Percentiles rank a stretch among this genome's conserved stretches.
Evolutionary conservation across 2,797 vertebrate genomes (phyloP).

Genomic region (Toxotes lorentzi): DNA sequence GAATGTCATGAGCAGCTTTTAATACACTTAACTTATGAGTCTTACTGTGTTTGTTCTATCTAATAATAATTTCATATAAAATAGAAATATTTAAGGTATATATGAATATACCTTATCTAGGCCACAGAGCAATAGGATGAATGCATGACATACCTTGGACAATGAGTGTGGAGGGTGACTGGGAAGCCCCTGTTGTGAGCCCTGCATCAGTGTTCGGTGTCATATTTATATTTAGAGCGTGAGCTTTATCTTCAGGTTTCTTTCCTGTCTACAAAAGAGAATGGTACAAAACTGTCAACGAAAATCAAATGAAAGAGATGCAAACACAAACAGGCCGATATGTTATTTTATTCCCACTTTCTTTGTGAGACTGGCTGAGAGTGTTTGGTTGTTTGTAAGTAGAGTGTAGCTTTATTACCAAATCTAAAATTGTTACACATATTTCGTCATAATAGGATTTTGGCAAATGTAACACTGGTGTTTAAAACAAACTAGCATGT

Average conservation of each 20-base stretch:
- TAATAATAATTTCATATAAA: no score
- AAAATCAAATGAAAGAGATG: not conserved
- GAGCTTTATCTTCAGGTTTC: conserved; percentile 52
- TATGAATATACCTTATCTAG: not conserved
- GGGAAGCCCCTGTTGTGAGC: conserved; percentile 38
- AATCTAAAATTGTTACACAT: not conserved
- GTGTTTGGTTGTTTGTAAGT: not conserved
- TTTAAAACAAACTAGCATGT: conserved; percentile 17
- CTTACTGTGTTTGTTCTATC: not conserved
- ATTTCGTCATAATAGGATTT: not conserved
- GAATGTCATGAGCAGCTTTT: no score
- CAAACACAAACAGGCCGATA: not conserved
- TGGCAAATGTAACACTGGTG: not conserved
- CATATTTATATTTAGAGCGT: conserved; percentile 67
- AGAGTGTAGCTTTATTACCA: not conserved
- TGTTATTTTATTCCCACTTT: not conserved
- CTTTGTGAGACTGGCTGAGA: not conserved
- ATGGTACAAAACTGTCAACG: conserved; percentile 15
- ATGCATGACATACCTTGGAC: conserved; percentile 67
- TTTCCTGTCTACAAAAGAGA: conserved; percentile 54
- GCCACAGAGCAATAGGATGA: not conserved
- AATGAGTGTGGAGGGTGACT: conserved; percentile 45
- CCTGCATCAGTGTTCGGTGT: conserved; percentile 53
- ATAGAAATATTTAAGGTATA: not conserved
- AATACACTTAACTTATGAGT: not conserved